Evolutionary conservation across 2,888 invertebrate species (phyloP), one percentile per base, ranked within the genome.

Genomic region (Drosophila sordidapex): DNA sequence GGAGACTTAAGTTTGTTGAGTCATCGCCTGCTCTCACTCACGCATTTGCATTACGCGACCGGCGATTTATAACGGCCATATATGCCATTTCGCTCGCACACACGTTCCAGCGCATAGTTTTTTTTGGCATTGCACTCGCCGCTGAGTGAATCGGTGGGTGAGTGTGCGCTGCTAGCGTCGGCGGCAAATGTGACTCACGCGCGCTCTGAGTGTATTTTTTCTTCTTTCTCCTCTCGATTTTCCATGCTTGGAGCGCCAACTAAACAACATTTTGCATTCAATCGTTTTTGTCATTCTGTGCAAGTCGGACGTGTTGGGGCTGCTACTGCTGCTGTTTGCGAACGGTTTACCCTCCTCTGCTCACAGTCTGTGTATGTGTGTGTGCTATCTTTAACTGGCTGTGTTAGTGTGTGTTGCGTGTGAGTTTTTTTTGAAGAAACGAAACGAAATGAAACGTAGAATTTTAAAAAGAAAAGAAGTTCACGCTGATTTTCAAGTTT

Each of bases 1-100:
- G 60, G 61, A 81, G 81, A 74, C 75, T 70, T 64, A 67, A 62
- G 66, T 74, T 51, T 70, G 83, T 90, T 90, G 87, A 87, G 89
- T 87, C 87, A 90, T 88, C 87, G 76, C 66, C 73, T 80, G 82
- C 85, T 86, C 90, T 90, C 90, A 77, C 83, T 87, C 87, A 76
- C 90, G 83, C 86, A 83, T 90, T 83, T 86, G 87, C 90, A 88
- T 87, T 81, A 43, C 56, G 56, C 71, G 73, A 70, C 78, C 83
- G 86, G 77, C 88, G 68, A 72, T 78, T 89, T 87, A 82, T 84
- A 84, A 89, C 87, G 87, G 84, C 82, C 77, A 67, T 66, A 71
- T 74, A 60, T 68, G 71, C 87, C 70, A 59, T 89, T 85, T 87
- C 85, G 10, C 67, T 85, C 80, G 62, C 85, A 77, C 77, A 70